phyloP scores from a whole-genome alignment of 1,140 invertebrate genomes.

The Trachymyrmex septentrionalis region DNA sequence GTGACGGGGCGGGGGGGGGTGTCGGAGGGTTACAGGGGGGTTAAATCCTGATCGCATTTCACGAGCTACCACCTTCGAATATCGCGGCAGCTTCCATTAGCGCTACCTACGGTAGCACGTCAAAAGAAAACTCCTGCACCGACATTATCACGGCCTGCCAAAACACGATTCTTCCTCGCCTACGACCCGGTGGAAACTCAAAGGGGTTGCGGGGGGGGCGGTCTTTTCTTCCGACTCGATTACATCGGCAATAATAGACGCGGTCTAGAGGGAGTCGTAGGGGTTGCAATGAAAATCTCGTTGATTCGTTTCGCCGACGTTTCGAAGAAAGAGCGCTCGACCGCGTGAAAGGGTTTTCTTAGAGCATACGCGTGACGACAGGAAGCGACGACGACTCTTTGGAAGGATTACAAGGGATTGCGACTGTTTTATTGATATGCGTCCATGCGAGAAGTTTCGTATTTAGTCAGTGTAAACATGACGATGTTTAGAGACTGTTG shows the following conservation, averaged over 20 bases:
- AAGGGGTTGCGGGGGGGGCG: conserved; percentile 66
- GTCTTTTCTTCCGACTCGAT: conserved; percentile 61
- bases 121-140: conserved; percentile 76
- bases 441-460: conserved; percentile 28
- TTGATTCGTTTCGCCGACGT: conserved; percentile 37
- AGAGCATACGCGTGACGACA: not conserved
- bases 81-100: conserved; percentile 80
- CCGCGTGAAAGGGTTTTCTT: conserved; percentile 70
- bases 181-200: conserved; percentile 47
- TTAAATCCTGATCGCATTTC: conserved; percentile 84
- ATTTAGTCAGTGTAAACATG: conserved; percentile 50
- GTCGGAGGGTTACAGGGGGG: conserved; percentile 15
- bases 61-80: conserved; percentile 85
- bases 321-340: conserved; percentile 62
- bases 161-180: conserved; percentile 66
- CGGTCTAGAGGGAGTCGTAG: not conserved
- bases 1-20: not conserved
- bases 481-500: not conserved
- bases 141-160: conserved; percentile 64
- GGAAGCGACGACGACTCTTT: conserved; percentile 6
- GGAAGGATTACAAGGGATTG: conserved; percentile 51
- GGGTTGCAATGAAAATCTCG: conserved; percentile 46
- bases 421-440: conserved; percentile 42
- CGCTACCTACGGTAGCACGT: conserved; percentile 76
- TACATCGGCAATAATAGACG: conserved; percentile 63